Conservation (phyloP, 2,797 vertebrate species). For the Threskiornis aethiopicus region DNA sequence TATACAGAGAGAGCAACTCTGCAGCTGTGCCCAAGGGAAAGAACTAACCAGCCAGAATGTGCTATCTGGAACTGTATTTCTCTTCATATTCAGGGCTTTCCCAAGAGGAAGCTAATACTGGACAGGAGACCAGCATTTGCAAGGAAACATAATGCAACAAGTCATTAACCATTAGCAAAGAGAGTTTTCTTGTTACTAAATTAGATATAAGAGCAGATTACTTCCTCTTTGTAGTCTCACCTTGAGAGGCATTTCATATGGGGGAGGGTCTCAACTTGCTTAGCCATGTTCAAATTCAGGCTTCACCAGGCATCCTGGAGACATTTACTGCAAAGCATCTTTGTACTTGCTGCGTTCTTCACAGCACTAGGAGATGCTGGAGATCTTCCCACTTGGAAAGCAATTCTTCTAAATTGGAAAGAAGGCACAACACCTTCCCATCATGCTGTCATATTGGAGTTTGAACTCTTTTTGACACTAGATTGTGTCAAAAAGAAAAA, state of each 20-base stretch:
- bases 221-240: not conserved
- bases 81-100: not conserved
- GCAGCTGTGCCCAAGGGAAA: not conserved
- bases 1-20: not conserved
- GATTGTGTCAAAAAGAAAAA: not conserved
- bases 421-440: conserved; percentile 22
- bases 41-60: not conserved
- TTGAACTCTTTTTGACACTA: conserved; percentile 35
- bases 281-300: not conserved
- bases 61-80: not conserved
- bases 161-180: not conserved
- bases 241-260: not conserved
- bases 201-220: not conserved
- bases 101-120: not conserved
- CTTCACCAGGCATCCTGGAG: not conserved
- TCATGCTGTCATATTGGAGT: not conserved
- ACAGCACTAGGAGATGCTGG: not conserved
- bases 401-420: conserved; percentile 10
- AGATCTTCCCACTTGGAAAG: conserved; percentile 38
- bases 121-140: not conserved
- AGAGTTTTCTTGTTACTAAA: not conserved
- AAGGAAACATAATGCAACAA: not conserved
- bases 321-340: not conserved
- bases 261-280: not conserved
- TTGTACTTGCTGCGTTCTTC: not conserved